Evolutionary conservation across 2,888 invertebrate species (phyloP).

Genomic region (Busseola fusca): DNA sequence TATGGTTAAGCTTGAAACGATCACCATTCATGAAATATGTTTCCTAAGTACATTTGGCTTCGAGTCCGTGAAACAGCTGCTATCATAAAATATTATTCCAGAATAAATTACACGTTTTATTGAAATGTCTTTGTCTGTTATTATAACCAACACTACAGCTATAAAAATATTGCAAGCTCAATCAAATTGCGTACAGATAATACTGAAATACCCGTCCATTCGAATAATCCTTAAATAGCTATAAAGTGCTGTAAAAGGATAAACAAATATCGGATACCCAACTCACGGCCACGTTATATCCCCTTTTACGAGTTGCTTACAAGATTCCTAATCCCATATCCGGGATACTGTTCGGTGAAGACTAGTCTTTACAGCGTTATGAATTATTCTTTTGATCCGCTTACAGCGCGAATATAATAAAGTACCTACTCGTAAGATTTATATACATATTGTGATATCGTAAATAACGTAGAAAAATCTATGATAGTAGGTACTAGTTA

Average conservation of each 20-base stretch:
- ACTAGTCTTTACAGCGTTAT: conserved; percentile 36
- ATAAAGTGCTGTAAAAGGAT: conserved; percentile 53
- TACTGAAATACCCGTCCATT: conserved; percentile 48
- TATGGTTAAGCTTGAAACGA: background rate
- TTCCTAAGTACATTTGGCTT: background rate
- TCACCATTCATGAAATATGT: conserved; percentile 23
- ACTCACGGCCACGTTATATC: conserved; percentile 48
- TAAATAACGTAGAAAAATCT: conserved; percentile 41
- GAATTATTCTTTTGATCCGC: conserved; percentile 56
- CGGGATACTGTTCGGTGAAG: conserved; percentile 24
- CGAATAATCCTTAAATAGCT: conserved; percentile 50
- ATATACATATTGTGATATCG: conserved; percentile 26
- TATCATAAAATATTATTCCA: conserved; percentile 18
- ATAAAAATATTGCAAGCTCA: conserved; percentile 48
- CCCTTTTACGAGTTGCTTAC: conserved; percentile 58
- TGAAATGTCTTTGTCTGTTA: conserved; percentile 30
- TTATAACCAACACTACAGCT: conserved; percentile 21
- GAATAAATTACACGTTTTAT: conserved; percentile 33
- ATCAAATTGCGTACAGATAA: conserved; percentile 36
- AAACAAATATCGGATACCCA: conserved; percentile 55
- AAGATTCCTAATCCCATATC: conserved; percentile 47
- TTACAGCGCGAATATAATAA: conserved; percentile 31
- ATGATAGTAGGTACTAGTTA: conserved; percentile 1
- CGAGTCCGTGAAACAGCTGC: conserved; percentile 10
- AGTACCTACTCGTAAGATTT: conserved; percentile 24